Conservation (phyloP, 2,113 vertebrate species). For the Aptenodytes patagonicus region DNA sequence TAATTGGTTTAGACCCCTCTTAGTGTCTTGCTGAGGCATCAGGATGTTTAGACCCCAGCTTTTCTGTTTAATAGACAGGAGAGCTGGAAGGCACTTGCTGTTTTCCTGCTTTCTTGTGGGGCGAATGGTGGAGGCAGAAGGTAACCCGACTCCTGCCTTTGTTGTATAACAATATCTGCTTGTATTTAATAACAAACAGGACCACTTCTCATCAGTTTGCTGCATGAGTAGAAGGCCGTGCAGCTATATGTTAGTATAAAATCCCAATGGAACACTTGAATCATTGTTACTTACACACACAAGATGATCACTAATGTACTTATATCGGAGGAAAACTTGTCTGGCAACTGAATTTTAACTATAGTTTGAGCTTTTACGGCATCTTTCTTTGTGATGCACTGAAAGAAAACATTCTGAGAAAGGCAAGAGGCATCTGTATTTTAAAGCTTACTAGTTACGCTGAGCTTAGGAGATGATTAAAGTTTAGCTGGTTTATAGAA, state of each 20-base stretch:
- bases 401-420: background rate
- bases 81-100: background rate
- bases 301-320: background rate
- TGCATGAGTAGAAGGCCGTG: background rate
- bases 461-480: background rate
- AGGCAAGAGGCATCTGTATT: background rate
- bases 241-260: background rate
- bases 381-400: background rate
- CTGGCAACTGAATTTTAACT: background rate
- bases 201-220: background rate
- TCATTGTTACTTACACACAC: background rate
- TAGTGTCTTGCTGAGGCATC: background rate
- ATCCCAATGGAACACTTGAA: background rate
- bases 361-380: background rate
- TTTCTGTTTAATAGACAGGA: background rate
- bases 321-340: background rate
- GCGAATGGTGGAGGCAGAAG: background rate
- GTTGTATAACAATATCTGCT: background rate
- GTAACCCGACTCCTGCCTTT: background rate
- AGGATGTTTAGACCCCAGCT: background rate
- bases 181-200: background rate
- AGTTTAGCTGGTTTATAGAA: background rate
- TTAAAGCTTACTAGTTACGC: background rate
- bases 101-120: background rate
- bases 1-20: slow-evolving; percentile 21